Base-by-base conservation (phyloP, 2,113 vertebrate genomes). In the Pollimyrus isidori region DNA sequence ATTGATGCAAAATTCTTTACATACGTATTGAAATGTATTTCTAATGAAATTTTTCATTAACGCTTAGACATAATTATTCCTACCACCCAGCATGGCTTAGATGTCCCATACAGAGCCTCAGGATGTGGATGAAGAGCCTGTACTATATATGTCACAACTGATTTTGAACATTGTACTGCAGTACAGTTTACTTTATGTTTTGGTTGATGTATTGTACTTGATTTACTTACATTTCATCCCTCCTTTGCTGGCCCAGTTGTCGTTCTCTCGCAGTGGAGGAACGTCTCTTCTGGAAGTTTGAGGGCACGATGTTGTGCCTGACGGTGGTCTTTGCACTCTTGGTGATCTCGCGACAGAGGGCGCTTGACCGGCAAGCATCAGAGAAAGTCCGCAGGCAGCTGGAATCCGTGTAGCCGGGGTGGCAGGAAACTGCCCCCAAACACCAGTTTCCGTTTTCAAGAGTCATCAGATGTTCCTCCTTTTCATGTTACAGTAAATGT, bases 351-450 rank as follows among this genome's bases (percentile, higher is more conserved):
- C 95, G 96, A 4, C 96, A 96, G 90, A 91, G 96, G 0, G 91
- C 94, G 1, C 89, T 97, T 85, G 96, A 97, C 91, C 91, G 95
- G 26, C 94, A 92, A 6, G 96, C 96, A 1, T 92, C 95, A 87
- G 96, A 96, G 91, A 96, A 96, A 88, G 96, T 97, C 84, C 95
- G 95, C 39, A 96, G 96, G 85, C 96, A 97, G 65, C 95, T 96
- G 0, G 95, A 96, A 19, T 96, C 96, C 90, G 95, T 96, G 50
- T 97, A 93, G 85, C 39, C 7, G 23, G 73, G 90, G 17, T n/a
- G 10, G 6, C 39, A 48, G 9, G 53, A 11, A 35, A 4, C 42
- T 11, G 82, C 82, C n/a, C 21, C 15, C 82, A n/a, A 19, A 21
- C 80, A 23, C 39, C 2, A 3, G 7, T 84, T 7, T 84, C 82